Conservation (phyloP, 2,113 vertebrate genomes). For the Bungarus multicinctus region DNA sequence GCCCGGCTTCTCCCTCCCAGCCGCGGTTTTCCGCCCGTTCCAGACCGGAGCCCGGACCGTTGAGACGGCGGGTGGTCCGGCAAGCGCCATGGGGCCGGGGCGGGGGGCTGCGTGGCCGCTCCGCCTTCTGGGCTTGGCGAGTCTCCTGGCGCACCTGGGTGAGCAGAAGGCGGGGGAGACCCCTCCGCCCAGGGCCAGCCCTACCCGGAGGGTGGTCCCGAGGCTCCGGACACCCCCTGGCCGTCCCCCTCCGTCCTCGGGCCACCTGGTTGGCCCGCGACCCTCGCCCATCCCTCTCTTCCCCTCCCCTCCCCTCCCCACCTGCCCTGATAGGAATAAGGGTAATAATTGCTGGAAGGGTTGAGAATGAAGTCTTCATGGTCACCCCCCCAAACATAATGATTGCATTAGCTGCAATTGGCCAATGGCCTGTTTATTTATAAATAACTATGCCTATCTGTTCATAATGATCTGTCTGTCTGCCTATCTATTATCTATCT, state of each 20-base stretch:
- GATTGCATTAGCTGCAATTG: background rate
- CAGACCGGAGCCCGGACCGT: background rate
- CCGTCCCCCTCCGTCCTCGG: background rate
- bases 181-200: background rate
- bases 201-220: background rate
- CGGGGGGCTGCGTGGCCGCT: background rate
- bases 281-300: background rate
- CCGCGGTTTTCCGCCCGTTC: background rate
- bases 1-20: background rate
- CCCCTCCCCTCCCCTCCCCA: background rate
- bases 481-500: fast-evolving
- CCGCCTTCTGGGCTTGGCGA: background rate
- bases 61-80: background rate
- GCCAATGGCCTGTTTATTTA: background rate
- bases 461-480: too few relatives aligned
- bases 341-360: background rate
- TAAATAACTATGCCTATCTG: too few relatives aligned
- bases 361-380: background rate
- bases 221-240: background rate
- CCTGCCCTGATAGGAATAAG: background rate
- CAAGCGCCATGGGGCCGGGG: background rate
- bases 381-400: background rate
- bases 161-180: background rate
- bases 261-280: background rate
- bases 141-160: background rate